Base-by-base conservation (phyloP, 2,113 vertebrate genomes). In the Pseudois nayaur region DNA sequence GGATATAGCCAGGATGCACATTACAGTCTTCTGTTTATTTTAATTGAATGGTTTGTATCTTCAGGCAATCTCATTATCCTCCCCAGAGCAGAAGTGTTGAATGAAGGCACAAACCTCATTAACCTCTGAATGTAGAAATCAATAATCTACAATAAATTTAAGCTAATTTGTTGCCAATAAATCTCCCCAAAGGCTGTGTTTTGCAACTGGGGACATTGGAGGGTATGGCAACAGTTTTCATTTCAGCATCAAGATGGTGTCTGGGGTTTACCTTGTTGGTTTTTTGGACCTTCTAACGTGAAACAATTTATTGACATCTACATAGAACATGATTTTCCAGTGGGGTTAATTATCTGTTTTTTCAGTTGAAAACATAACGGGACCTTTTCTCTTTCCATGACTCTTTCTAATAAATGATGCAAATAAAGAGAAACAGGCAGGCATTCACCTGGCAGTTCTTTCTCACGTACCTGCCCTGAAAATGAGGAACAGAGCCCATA, bases 71-170 rank as follows among this genome's bases (percentile, higher is more conserved):
- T 96, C 95, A 98, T 98, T 98, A 98, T 96, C 98, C 85, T 98
- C 89, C 93, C 97, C 94, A 96, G 97, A 98, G 95, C 64, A 94
- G 87, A 89, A 96, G 87, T 97, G 94, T 81, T 95, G 97, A 99
- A 97, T 97, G 97, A 98, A 99, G 96, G 94, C 98, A 97, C 95
- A 98, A 99, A 98, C 91, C 93, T 98, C 55, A 98, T 99, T 99
- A 99, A 99, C 99, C 98, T 99, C 99, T 99, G 98, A 98, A 98
- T 98, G 95, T 93, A 92, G 97, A 99, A 99, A 99, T 99, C 99
- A 99, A 99, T 99, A 99, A 98, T 98, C 98, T 98, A 98, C 98
- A 98, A 98, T 99, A 99, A 99, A 99, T 99, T 99, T 99, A 98
- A 98, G 98, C 98, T 99, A 99, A 99, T 99, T 99, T 98, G 96